Conservation (phyloP, 2,888 invertebrate genomes). For the Nipponacmea schrenckii region DNA sequence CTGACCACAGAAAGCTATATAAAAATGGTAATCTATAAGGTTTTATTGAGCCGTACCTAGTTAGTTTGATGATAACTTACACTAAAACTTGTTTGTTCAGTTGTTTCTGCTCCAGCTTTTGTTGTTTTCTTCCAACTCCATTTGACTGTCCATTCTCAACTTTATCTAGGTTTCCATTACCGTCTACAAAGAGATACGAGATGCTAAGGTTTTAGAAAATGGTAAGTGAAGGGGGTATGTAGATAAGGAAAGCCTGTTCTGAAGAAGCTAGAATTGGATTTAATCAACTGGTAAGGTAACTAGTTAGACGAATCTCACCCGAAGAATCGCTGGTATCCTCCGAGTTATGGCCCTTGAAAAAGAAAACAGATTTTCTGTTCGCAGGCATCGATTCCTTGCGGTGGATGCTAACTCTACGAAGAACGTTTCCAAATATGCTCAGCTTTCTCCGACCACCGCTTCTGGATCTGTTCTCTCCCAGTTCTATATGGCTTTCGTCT, state of each 20-base stretch:
- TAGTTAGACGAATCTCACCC: too few species aligned
- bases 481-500: too few species aligned
- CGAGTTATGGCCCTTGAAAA: slow-evolving; percentile 18
- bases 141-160: too few species aligned
- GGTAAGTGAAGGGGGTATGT: too few species aligned
- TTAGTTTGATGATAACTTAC: neutral
- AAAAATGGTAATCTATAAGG: slow-evolving; percentile 72
- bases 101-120: neutral
- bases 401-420: slow-evolving; percentile 32
- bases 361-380: slow-evolving; percentile 26
- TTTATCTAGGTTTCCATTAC: too few species aligned
- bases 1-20: slow-evolving; percentile 89
- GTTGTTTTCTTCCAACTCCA: too few species aligned
- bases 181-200: too few species aligned
- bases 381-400: slow-evolving; percentile 24
- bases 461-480: too few species aligned
- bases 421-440: slow-evolving; percentile 24
- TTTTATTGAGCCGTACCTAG: neutral
- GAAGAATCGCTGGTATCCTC: neutral
- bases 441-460: neutral
- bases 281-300: too few species aligned
- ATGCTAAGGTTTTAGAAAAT: too few species aligned
- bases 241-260: too few species aligned
- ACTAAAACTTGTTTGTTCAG: slow-evolving; percentile 5
- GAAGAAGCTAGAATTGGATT: too few species aligned